A percentile compares a stretch with the other conserved stretches of the same genome.
Conservation (phyloP, 1,140 invertebrate genomes). For the Habropoda laboriosa region DNA sequence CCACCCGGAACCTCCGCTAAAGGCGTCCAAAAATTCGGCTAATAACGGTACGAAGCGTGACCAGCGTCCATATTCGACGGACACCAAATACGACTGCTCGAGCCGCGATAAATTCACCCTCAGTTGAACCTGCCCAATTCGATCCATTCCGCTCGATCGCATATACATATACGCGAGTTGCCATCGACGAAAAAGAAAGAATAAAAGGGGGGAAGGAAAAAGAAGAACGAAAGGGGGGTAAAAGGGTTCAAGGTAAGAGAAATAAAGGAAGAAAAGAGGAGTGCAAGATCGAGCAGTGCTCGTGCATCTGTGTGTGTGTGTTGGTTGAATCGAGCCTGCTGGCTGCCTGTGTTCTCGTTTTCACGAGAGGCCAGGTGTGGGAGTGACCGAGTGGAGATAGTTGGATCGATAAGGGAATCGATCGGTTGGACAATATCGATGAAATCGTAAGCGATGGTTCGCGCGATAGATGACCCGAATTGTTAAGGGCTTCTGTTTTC, state of each 20-base stretch:
- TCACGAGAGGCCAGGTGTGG: conserved; percentile 69
- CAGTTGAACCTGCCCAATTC: conserved; percentile 6
- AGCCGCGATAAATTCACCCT: conserved; percentile 17
- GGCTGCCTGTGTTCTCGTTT: conserved; percentile 38
- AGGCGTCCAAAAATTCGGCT: neutral
- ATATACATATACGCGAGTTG: neutral
- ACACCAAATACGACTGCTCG: neutral
- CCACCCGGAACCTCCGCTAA: neutral
- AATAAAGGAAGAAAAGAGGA: neutral
- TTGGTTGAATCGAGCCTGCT: too few relatives aligned
- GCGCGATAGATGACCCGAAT: conserved; percentile 72
- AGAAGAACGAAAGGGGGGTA: neutral
- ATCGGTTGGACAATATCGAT: conserved; percentile 69
- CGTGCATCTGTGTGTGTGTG: too few relatives aligned
- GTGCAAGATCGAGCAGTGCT: neutral
- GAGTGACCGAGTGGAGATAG: conserved; percentile 73
- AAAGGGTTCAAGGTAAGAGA: neutral
- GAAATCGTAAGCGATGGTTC: conserved; percentile 68
- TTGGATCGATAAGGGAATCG: conserved; percentile 61
- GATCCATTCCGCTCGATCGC: neutral
- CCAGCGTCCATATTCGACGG: neutral
- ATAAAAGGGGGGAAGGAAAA: neutral
- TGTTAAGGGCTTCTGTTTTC: conserved; percentile 73
- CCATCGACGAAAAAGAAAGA: neutral
- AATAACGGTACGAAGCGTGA: neutral